Base-by-base conservation (phyloP, 1,140 invertebrate species). In the Orchestia grillus region DNA sequence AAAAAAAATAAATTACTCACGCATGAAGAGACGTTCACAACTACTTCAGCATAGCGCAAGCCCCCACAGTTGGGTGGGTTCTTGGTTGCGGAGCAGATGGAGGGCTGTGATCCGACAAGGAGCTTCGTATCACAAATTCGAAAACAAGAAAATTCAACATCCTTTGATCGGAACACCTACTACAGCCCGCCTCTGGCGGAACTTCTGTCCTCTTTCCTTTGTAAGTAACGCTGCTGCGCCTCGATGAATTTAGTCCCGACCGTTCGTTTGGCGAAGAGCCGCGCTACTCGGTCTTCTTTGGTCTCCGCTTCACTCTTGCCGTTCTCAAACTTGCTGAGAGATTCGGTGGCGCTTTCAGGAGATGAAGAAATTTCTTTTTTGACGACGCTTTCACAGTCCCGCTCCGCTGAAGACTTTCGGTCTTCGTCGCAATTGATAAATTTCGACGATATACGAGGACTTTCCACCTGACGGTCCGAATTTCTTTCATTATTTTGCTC, bases 171-270 rank as follows among this genome's bases (percentile, higher is more conserved):
- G 28, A 36, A 77, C 62, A 19, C 11, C 62, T 77, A 77, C 88
- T 91, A 91, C 44, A 91, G 88, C 3, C 88, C 88, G 41, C 44
- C 88, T 91, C 88, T 91, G 0, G 88, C 3, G 41, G 44, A 91
- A 91, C 15, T 97, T 96, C 98, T 97, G 88, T 97, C 97, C 96
- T 98, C 97, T 97, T 99, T 99, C 96, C 99, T 98, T 97, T 98
- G 98, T 97, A 98, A 98, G 97, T 99, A 99, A 97, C 98, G 98
- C 96, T 98, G 98, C 44, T 98, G 97, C n/a, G 99, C 99, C 95
- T 98, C 98, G 96, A 98, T 98, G 97, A 98, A 98, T n/a, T 98
- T 97, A 95, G 98, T 98, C 0, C 98, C 99, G 40, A 99, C 98
- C 95, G 98, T 99, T 97, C 98, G 98, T 97, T 99, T 99, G 42